phyloP scores from a whole-genome alignment of 2,888 invertebrate genomes.

The Chesias legatella region DNA sequence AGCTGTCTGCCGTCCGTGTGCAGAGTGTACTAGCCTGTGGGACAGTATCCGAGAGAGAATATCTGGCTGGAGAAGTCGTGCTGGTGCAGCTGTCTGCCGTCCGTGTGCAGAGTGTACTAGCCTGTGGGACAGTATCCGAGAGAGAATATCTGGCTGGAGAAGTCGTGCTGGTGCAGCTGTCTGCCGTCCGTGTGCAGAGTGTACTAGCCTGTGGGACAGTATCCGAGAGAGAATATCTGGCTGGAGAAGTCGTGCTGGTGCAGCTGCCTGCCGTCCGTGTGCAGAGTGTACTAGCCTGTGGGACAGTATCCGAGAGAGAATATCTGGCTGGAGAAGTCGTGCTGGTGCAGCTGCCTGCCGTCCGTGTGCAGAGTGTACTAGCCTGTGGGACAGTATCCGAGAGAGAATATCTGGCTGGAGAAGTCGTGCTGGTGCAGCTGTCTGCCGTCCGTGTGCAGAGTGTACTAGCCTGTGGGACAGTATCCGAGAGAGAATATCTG shows the following conservation, averaged over 20 bases:
- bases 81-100: slow-evolving; percentile 96
- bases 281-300: too few relatives aligned
- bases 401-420: slow-evolving; percentile 91
- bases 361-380: too few relatives aligned
- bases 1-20: too few relatives aligned
- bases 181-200: too few relatives aligned
- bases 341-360: slow-evolving; percentile 96
- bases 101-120: too few relatives aligned
- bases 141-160: slow-evolving; percentile 93
- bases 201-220: slow-evolving; percentile 97
- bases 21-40: too few relatives aligned
- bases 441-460: too few relatives aligned
- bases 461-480: too few relatives aligned
- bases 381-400: slow-evolving; percentile 96
- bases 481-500: too few relatives aligned
- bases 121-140: slow-evolving; percentile 96
- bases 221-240: slow-evolving; percentile 92
- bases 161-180: slow-evolving; percentile 97
- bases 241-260: slow-evolving; percentile 97
- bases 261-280: too few relatives aligned
- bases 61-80: slow-evolving; percentile 96
- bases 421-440: slow-evolving; percentile 98
- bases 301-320: slow-evolving; percentile 96
- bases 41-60: slow-evolving; percentile 94
- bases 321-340: slow-evolving; percentile 95